phyloP scores from a whole-genome alignment of 2,113 vertebrate species.

The Callipepla squamata region DNA sequence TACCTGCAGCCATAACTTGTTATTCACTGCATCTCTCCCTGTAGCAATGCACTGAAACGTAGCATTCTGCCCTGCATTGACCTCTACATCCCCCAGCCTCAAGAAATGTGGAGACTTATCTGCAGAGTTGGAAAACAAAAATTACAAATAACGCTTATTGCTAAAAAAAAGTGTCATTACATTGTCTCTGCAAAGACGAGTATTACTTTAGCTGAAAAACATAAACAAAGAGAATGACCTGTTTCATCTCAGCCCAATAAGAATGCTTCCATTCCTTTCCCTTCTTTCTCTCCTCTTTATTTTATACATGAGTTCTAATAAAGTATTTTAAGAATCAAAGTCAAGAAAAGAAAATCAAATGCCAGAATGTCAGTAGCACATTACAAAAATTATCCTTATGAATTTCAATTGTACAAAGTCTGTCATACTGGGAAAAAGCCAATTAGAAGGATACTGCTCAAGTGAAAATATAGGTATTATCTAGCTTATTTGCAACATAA shows the following conservation, averaged over 20 bases:
- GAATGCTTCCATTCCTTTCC: background rate
- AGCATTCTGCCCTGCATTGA: conserved; percentile 98
- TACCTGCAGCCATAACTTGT: conserved; percentile 99
- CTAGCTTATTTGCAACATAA: background rate
- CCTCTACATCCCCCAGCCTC: conserved; percentile 96
- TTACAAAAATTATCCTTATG: background rate
- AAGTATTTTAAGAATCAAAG: conserved; percentile 8
- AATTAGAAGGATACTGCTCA: background rate
- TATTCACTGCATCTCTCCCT: conserved; percentile 91
- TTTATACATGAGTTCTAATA: background rate
- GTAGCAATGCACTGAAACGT: conserved; percentile 99
- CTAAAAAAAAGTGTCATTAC: background rate
- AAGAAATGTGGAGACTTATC: conserved; percentile 99
- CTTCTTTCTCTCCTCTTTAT: background rate
- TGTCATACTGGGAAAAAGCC: background rate
- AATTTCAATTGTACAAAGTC: background rate
- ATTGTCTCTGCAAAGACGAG: background rate
- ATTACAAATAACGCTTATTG: conserved; percentile 13
- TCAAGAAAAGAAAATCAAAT: conserved; percentile 1
- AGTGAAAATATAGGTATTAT: background rate
- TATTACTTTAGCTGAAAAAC: background rate
- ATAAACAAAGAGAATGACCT: background rate
- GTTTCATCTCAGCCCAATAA: background rate
- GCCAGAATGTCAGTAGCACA: background rate
- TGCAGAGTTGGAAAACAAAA: conserved; percentile 66